Evolutionary conservation across 2,113 vertebrate genomes (phyloP), one percentile per base, ranked within the genome.

Genomic region (Istiophorus platypterus): DNA sequence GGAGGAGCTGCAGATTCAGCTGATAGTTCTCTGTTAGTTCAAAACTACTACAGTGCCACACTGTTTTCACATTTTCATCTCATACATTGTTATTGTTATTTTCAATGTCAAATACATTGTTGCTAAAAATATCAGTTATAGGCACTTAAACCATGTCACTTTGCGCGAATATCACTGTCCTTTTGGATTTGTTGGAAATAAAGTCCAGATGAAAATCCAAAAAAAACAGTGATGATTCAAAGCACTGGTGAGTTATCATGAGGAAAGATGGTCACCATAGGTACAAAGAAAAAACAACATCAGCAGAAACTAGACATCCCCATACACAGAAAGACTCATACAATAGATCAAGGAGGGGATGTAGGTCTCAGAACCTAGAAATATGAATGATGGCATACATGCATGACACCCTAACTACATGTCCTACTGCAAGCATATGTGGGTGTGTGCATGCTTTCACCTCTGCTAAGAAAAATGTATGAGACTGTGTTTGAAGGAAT

Each of bases 401-500:
- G 57, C 42, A 17, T 63, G 61, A 72, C n/a, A 71, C 22, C 41
- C 27, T 14, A 39, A 80, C 17, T 34, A 3, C 41, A 24, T 5
- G 2, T 12, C 31, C 47, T 22, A 63, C 34, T 63, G 29, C 29
- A 2, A 27, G 47, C 59, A 31, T n/a, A 57, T 15, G 20, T 45
- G 15, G 24, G 59, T 57, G 20, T 47, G 10, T 22, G 39, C 51
- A 64, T 0, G 2, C 24, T 68, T 29, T 52, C 5, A 18, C 27
- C 45, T 49, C 3, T 39, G 17, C 63, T 34, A 24, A 49, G 20
- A 39, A 57, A 56, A 47, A n/a, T 20, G 4, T 41, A 29, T 59
- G 52, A 31, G 47, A n/a, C 22, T 47, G 77, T 51, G 18, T 59
- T 29, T 52, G 64, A n/a, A n/a, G n/a, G n/a, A n/a, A 71, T 45